A percentile compares a stretch with the other conserved stretches of the same genome.
Evolutionary conservation across 1,140 invertebrate genomes (phyloP).

Genomic region (Papilio polyxenes): DNA sequence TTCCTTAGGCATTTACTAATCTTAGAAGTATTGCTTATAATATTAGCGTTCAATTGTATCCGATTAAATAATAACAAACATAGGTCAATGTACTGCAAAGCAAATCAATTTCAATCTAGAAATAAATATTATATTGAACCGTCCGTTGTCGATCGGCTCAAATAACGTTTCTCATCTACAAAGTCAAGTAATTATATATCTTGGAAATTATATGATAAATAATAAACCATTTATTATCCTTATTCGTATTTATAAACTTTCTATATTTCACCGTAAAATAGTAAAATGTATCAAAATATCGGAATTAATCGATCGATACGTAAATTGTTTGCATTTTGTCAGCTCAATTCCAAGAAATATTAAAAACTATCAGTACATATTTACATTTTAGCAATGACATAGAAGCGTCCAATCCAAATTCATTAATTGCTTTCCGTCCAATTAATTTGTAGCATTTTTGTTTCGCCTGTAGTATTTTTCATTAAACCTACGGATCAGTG

Average conservation of each 20-base stretch:
- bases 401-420: not conserved
- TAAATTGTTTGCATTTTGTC: not conserved
- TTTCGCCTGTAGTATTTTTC: not conserved
- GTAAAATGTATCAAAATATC: not conserved
- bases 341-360: not conserved
- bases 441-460: not conserved
- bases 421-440: conserved; percentile 1
- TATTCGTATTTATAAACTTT: conserved; percentile 15
- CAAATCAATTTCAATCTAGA: conserved; percentile 32
- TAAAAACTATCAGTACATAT: not conserved
- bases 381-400: not conserved
- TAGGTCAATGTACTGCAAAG: conserved; percentile 23
- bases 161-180: conserved; percentile 28
- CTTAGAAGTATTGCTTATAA: not conserved
- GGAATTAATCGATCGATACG: not conserved
- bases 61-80: conserved; percentile 5
- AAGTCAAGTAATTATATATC: conserved; percentile 33
- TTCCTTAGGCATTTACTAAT: not conserved
- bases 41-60: not conserved
- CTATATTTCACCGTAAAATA: not conserved
- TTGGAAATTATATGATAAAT: not conserved
- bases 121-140: conserved; percentile 18
- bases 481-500: conserved; percentile 5
- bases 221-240: too few species aligned
- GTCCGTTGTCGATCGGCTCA: conserved; percentile 13